Base-by-base conservation (phyloP, 2,113 vertebrate species). In the Burhinus bistriatus region DNA sequence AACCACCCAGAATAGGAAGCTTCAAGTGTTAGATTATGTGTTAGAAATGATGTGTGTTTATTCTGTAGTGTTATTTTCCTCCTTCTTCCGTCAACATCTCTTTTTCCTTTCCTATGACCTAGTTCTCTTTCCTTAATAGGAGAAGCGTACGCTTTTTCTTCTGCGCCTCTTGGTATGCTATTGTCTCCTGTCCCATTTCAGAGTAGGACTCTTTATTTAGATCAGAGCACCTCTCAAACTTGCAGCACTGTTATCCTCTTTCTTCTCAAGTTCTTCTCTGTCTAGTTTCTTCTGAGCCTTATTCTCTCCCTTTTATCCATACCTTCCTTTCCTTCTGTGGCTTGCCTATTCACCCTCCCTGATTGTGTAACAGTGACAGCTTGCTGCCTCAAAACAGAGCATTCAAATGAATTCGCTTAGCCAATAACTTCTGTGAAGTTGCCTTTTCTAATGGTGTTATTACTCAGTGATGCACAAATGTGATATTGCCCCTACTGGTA, bases 361-460 rank as follows among this genome's bases (percentile, higher is more conserved):
- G 97, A 93, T 97, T 96, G 94, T 98, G 94, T 97, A 98, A 98
- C 97, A 97, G 97, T 97, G 96, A 98, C 98, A 98, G 98, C 97
- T 98, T 98, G 98, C 98, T 98, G 98, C 98, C 98, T 98, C 98
- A 97, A 98, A 98, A 98, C 98, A 98, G 98, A 98, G 98, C 98
- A 98, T 98, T 98, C 98, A 98, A 97, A 98, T 98, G 98, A 98
- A 98, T 98, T 98, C 97, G 98, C 98, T 98, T 98, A 98, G 98
- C 98, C 98, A 98, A 98, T 99, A 98, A 99, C 98, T 99, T 98
- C 98, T 99, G 97, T 99, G 98, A 99, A 99, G 98, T 99, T 99
- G 98, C 98, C 98, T 98, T 98, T 98, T 98, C 98, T 98, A 98
- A 98, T 98, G 98, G 98, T 98, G 98, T 98, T 98, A 98, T 99